Percentiles rank a stretch among this genome's conserved stretches.
Conservation (phyloP, 1,140 invertebrate genomes). For the Musca vetustissima region DNA sequence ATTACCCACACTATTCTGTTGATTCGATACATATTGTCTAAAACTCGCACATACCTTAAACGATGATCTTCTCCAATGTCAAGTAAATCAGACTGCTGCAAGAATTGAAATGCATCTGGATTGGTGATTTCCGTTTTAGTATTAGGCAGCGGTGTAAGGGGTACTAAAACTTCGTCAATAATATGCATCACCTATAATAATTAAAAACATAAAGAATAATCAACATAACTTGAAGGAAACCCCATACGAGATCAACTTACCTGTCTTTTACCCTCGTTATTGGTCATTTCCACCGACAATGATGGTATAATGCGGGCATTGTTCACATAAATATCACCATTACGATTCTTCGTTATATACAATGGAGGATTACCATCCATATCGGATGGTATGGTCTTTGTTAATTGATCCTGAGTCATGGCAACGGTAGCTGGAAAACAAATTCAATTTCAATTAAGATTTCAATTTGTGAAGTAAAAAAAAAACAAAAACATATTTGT, state of each 20-base stretch:
- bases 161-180: slow-evolving; percentile 78
- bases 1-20: no score
- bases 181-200: slow-evolving; percentile 73
- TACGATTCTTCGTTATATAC: slow-evolving; percentile 70
- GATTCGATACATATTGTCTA: background rate
- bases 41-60: slow-evolving; percentile 66
- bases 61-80: slow-evolving; percentile 67
- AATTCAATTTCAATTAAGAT: slow-evolving; percentile 11
- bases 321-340: slow-evolving; percentile 77
- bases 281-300: slow-evolving; percentile 66
- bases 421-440: slow-evolving; percentile 67
- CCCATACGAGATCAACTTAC: slow-evolving; percentile 55
- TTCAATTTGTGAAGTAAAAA: no score
- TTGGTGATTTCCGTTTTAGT: slow-evolving; percentile 68
- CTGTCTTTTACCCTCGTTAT: slow-evolving; percentile 66
- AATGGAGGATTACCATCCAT: slow-evolving; percentile 77
- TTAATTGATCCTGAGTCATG: slow-evolving; percentile 67
- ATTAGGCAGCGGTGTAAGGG: slow-evolving; percentile 63
- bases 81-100: slow-evolving; percentile 73
- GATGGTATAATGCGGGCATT: slow-evolving; percentile 73
- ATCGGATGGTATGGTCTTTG: slow-evolving; percentile 69
- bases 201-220: background rate
- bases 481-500: slow-evolving; percentile 25
- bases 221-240: background rate
- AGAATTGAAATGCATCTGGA: slow-evolving; percentile 75